These are phyloP conservation scores for Diachrysia chrysitis DNA, from an alignment of 2,888 invertebrate genomes.

Conservation along the genomic window DNA sequence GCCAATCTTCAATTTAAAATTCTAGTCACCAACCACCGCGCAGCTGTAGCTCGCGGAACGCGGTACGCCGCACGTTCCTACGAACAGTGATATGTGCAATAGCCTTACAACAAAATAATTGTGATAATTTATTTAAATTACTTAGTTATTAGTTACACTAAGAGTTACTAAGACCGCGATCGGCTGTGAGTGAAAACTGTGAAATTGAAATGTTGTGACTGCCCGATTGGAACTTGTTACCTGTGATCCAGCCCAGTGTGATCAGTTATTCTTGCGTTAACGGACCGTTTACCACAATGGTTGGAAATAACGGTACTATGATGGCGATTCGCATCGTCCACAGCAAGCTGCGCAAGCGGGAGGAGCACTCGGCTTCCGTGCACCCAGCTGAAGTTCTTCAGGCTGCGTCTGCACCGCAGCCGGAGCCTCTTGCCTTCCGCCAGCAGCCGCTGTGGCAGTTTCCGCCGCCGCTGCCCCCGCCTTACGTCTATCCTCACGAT, in stretches of 20 bases:
- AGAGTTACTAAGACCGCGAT: conserved; percentile 78
- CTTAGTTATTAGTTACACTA: conserved; percentile 84
- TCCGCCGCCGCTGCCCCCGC: conserved; percentile 94
- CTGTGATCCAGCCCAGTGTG: conserved; percentile 86
- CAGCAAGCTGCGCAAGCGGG: conserved; percentile 96
- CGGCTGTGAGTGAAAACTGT: conserved; percentile 88
- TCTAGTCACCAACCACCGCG: conserved; percentile 89
- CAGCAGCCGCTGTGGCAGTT: conserved; percentile 95
- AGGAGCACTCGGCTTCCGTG: conserved; percentile 93
- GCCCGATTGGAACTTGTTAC: conserved; percentile 87
- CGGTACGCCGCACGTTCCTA: conserved; percentile 88
- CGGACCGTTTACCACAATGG: conserved; percentile 90
- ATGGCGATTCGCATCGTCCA: conserved; percentile 97
- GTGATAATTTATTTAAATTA: conserved; percentile 87
- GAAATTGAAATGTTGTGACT: conserved; percentile 87
- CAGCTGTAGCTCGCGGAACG: conserved; percentile 86
- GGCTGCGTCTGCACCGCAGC: conserved; percentile 84
- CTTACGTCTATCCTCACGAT: conserved; percentile 93
- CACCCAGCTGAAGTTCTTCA: conserved; percentile 92
- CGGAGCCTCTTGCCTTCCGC: conserved; percentile 90
- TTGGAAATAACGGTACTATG: conserved; percentile 95
- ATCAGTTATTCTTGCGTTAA: conserved; percentile 84
- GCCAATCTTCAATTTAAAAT: conserved; percentile 86
- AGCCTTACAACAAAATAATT: conserved; percentile 85
- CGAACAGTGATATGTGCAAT: conserved; percentile 89